Conservation (phyloP, 1,140 invertebrate species). For the Spodoptera frugiperda region DNA sequence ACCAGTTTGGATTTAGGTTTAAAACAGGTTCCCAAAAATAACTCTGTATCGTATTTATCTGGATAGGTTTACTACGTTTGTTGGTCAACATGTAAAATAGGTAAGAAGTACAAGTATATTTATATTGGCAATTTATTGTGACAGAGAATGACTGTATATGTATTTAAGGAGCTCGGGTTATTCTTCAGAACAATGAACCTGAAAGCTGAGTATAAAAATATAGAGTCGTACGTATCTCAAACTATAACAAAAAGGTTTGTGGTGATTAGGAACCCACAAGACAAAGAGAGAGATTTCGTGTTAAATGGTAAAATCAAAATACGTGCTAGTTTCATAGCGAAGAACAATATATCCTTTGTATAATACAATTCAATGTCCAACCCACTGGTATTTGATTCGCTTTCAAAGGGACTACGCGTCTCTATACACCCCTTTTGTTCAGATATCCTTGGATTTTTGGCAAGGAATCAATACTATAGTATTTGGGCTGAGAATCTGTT, state of each 20-base stretch:
- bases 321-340: neutral
- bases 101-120: too few relatives aligned
- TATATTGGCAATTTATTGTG: too few relatives aligned
- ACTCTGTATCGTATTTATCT: too few relatives aligned
- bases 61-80: too few relatives aligned
- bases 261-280: too few relatives aligned
- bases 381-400: slow-evolving; percentile 13
- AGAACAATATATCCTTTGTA: slow-evolving; percentile 35
- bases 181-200: too few relatives aligned
- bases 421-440: slow-evolving; percentile 34
- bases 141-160: too few relatives aligned
- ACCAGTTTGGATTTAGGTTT: neutral
- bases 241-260: too few relatives aligned
- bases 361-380: slow-evolving; percentile 19
- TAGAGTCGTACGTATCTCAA: too few relatives aligned
- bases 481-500: slow-evolving; percentile 40
- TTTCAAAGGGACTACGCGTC: slow-evolving; percentile 16
- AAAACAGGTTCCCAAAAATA: neutral
- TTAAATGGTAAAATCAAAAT: slow-evolving; percentile 4
- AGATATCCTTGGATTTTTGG: slow-evolving; percentile 26
- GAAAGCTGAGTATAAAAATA: neutral
- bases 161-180: too few relatives aligned
- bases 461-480: neutral
- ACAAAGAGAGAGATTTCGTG: too few relatives aligned
- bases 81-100: too few relatives aligned